Evolutionary conservation across 92 coral and sea anemone species (phyloP).

Genomic region (Phenganax stokvisi): DNA sequence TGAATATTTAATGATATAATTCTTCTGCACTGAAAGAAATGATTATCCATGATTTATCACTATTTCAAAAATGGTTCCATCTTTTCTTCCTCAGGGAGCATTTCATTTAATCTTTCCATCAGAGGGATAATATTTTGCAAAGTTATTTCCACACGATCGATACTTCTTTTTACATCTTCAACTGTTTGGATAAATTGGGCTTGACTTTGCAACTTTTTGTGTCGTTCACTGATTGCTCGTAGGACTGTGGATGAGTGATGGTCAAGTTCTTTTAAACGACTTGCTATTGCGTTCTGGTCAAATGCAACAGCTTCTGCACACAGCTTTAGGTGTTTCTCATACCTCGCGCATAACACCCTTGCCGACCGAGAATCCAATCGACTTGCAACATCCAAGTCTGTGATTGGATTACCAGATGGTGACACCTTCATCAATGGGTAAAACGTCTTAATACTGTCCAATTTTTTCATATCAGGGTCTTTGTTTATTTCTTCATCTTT

Average conservation of each 20-base stretch:
- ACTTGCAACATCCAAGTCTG: slow-evolving; percentile 70
- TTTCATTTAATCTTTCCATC: slow-evolving; percentile 83
- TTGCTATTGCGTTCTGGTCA: slow-evolving; percentile 82
- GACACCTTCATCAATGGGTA: slow-evolving; percentile 71
- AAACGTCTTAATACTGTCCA: slow-evolving; percentile 52
- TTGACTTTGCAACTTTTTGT: slow-evolving; percentile 57
- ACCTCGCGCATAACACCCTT: slow-evolving; percentile 56
- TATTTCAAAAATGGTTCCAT: slow-evolving; percentile 61
- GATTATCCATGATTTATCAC: not conserved
- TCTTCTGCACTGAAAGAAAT: no score
- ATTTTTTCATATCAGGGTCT: slow-evolving; percentile 63
- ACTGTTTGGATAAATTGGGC: slow-evolving; percentile 70
- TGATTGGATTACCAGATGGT: slow-evolving; percentile 51
- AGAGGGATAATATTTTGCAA: slow-evolving; percentile 80
- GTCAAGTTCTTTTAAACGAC: slow-evolving; percentile 78
- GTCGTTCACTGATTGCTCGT: slow-evolving; percentile 60
- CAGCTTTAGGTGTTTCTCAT: slow-evolving; percentile 70
- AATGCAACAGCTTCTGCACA: slow-evolving; percentile 95
- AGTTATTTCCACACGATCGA: slow-evolving; percentile 66
- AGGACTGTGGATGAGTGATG: slow-evolving; percentile 58
- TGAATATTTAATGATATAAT: no score
- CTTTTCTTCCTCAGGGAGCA: slow-evolving; percentile 78
- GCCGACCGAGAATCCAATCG: slow-evolving; percentile 59
- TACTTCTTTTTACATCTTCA: slow-evolving; percentile 69
- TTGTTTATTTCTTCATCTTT: slow-evolving; percentile 44